These are phyloP conservation scores for Thyatira batis DNA, from an alignment of 2,888 invertebrate genomes.

Conservation along the genomic window DNA sequence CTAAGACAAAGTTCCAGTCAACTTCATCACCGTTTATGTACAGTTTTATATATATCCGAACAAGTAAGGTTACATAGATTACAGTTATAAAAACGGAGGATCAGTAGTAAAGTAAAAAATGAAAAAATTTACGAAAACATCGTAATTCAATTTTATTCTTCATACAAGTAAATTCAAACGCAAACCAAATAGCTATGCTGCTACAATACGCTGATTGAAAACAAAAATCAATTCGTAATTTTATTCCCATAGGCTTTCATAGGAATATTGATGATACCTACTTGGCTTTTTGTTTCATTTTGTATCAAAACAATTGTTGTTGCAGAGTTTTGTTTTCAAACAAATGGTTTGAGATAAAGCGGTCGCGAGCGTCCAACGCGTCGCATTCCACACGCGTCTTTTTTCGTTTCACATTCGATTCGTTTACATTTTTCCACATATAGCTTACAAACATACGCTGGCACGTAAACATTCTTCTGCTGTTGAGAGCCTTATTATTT, in stretches of 20 bases:
- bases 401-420: conserved; percentile 27
- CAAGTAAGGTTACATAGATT: too few species aligned
- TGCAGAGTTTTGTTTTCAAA: conserved; percentile 26
- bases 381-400: conserved; percentile 44
- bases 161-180: conserved; percentile 19
- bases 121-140: too few species aligned
- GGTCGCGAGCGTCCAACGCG: conserved; percentile 28
- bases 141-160: too few species aligned
- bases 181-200: too few species aligned
- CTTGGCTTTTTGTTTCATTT: conserved; percentile 7
- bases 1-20: too few species aligned
- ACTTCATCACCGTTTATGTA: too few species aligned
- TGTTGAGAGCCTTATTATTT: conserved; percentile 40
- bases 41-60: too few species aligned
- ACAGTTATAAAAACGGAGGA: too few species aligned
- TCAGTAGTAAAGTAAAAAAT: too few species aligned
- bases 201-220: conserved; percentile 5
- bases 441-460: conserved; percentile 65
- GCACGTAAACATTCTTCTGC: conserved; percentile 50
- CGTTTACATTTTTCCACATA: conserved; percentile 63
- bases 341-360: conserved; percentile 25
- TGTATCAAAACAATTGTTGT: conserved; percentile 17
- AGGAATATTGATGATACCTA: conserved; percentile 23
- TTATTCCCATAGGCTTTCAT: conserved; percentile 17
- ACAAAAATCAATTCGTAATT: conserved; percentile 1